A percentile compares a stretch with the other conserved stretches of the same genome.
Evolutionary conservation across 2,797 vertebrate genomes (phyloP).

Genomic region (Chelon auratus): DNA sequence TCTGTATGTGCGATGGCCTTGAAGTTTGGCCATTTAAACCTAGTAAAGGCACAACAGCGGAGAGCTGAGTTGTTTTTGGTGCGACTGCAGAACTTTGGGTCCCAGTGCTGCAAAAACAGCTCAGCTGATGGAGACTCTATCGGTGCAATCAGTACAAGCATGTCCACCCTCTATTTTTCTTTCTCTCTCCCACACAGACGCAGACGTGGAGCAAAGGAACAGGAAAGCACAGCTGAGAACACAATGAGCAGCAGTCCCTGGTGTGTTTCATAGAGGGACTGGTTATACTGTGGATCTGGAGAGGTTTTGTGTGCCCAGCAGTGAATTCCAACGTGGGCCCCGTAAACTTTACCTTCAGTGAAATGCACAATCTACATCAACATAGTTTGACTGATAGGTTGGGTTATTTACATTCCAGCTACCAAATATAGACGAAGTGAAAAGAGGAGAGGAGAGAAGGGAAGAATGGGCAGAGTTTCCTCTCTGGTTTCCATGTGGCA

Average conservation of each 20-base stretch:
- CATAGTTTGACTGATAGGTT: background rate
- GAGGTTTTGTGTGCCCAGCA: constrained; percentile 12
- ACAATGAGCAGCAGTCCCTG: constrained; percentile 45
- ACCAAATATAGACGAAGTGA: background rate
- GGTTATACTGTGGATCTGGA: constrained; percentile 30
- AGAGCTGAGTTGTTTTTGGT: constrained; percentile 1
- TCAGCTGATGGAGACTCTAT: constrained; percentile 17
- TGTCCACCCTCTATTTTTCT: constrained; percentile 25
- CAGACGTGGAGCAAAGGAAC: constrained; percentile 25
- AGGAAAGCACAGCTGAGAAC: constrained; percentile 56
- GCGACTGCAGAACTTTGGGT: constrained; percentile 3
- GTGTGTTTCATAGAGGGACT: constrained; percentile 44
- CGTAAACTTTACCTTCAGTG: background rate
- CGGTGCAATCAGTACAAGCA: constrained; percentile 7
- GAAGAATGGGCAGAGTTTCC: constrained; percentile 21
- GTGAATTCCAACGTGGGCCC: constrained; percentile 44
- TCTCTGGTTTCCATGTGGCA: constrained; percentile 56
- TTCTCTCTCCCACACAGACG: constrained; percentile 8
- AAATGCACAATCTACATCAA: background rate
- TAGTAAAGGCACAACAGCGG: background rate
- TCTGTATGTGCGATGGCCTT: background rate
- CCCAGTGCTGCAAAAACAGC: background rate
- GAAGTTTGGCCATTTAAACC: background rate
- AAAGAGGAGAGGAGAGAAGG: constrained; percentile 5
- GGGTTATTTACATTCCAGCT: background rate